These are phyloP conservation scores for Brachylomia viminalis DNA, from an alignment of 2,888 invertebrate genomes.

Conservation along the genomic window DNA sequence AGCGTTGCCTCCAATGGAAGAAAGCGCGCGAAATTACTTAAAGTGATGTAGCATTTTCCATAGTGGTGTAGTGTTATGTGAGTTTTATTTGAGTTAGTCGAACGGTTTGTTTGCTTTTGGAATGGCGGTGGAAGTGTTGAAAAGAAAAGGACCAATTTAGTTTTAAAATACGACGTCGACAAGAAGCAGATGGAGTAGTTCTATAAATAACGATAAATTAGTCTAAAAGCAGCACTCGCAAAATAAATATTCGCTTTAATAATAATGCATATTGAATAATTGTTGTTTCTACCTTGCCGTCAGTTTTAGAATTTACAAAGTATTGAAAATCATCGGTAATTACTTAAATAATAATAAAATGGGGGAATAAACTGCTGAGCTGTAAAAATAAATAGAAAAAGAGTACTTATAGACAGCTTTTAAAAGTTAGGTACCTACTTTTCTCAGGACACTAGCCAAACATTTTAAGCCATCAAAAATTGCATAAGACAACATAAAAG, in stretches of 20 bases:
- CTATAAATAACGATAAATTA: not conserved
- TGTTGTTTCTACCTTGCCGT: not conserved
- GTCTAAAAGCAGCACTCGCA: no score
- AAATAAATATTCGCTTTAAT: not conserved
- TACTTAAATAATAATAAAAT: no score
- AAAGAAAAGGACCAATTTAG: not conserved
- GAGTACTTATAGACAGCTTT: no score
- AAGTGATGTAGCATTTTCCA: constrained; percentile 67
- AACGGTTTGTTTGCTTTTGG: constrained; percentile 58
- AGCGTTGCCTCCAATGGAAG: constrained; percentile 74
- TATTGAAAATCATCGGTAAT: no score
- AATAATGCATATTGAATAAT: not conserved
- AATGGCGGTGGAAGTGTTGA: constrained; percentile 34
- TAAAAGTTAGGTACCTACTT: no score
- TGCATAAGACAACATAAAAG: no score
- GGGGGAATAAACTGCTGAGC: no score
- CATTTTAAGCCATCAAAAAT: no score
- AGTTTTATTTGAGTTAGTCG: constrained; percentile 67
- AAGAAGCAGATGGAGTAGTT: not conserved
- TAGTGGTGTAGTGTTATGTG: constrained; percentile 65
- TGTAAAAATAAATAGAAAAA: no score
- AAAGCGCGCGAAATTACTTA: constrained; percentile 67
- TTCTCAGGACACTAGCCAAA: no score
- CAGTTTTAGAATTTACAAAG: not conserved
- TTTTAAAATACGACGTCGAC: no score